A percentile compares a stretch with the other conserved stretches of the same genome.
Evolutionary conservation across 1,140 invertebrate species (phyloP).

Genomic region (Drosophila subobscura): DNA sequence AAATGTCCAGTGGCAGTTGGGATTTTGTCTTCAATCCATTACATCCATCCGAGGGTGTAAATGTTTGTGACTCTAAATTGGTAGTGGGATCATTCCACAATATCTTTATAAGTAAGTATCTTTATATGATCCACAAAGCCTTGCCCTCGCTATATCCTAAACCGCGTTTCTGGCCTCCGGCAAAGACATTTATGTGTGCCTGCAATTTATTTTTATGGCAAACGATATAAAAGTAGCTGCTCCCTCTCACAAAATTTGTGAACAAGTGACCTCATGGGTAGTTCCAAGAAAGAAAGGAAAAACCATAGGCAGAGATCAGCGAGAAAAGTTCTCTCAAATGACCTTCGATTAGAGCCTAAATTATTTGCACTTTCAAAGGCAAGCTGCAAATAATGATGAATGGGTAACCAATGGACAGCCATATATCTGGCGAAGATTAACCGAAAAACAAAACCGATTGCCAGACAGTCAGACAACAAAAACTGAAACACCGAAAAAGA

Average conservation of each 20-base stretch:
- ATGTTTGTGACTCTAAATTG: not conserved
- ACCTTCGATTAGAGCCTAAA: slow-evolving; percentile 8
- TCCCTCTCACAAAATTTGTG: slow-evolving; percentile 5
- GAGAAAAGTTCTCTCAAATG: not conserved
- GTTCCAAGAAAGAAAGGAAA: too few species aligned
- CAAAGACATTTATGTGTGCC: slow-evolving; percentile 40
- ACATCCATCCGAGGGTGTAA: slow-evolving; percentile 2
- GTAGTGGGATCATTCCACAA: slow-evolving; percentile 1
- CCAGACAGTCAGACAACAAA: slow-evolving; percentile 50
- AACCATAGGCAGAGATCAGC: too few species aligned
- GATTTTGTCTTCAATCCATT: slow-evolving; percentile 35
- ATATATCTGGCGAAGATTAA: slow-evolving; percentile 57
- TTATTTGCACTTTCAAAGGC: slow-evolving; percentile 1
- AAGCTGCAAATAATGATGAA: slow-evolving; percentile 19
- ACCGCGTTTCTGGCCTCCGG: slow-evolving; percentile 36
- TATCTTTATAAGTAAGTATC: not conserved
- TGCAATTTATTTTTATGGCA: slow-evolving; percentile 34
- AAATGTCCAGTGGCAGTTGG: slow-evolving; percentile 31
- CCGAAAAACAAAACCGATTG: slow-evolving; percentile 55
- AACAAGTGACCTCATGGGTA: too few species aligned
- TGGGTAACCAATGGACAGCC: slow-evolving; percentile 38
- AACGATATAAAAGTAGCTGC: slow-evolving; percentile 17
- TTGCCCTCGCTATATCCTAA: slow-evolving; percentile 21
- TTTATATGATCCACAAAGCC: slow-evolving; percentile 6
- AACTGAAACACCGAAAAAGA: slow-evolving; percentile 68